Percentiles rank a stretch among this genome's conserved stretches.
Conservation (phyloP, 2,888 invertebrate genomes). For the Acronicta psi region DNA sequence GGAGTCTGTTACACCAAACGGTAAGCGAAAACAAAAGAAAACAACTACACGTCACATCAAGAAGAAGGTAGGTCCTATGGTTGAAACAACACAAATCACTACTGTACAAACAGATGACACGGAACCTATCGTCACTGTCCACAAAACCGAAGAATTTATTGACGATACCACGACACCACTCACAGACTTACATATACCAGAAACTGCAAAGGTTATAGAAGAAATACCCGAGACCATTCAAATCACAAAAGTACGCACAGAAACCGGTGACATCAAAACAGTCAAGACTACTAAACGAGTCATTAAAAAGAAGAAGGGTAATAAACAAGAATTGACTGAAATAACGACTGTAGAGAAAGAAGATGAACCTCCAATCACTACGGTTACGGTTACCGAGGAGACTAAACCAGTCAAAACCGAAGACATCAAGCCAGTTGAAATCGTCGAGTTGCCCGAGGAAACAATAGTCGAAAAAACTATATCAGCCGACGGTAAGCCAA, state of each 20-base stretch:
- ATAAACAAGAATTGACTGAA: constrained; percentile 26
- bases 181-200: constrained; percentile 30
- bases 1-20: constrained; percentile 7
- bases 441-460: constrained; percentile 17
- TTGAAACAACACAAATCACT: constrained; percentile 11
- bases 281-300: constrained; percentile 54
- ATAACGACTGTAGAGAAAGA: constrained; percentile 21
- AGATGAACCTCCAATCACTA: constrained; percentile 20
- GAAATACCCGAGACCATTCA: constrained; percentile 52
- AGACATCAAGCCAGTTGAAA: too few species aligned
- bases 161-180: constrained; percentile 50
- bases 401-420: constrained; percentile 5
- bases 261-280: constrained; percentile 60
- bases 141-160: constrained; percentile 42
- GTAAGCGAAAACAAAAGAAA: constrained; percentile 11
- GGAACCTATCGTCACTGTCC: constrained; percentile 5
- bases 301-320: constrained; percentile 2
- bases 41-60: constrained; percentile 5
- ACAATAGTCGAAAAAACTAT: constrained; percentile 2
- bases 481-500: constrained; percentile 19
- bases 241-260: constrained; percentile 51
- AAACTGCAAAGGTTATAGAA: constrained; percentile 37
- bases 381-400: constrained; percentile 19
- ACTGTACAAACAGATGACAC: constrained; percentile 8
- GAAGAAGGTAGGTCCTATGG: constrained; percentile 29